Percentiles rank a stretch among this genome's conserved stretches.
These are phyloP conservation scores for Hyphantria cunea DNA, from an alignment of 1,140 invertebrate species.

Conservation along the genomic window DNA sequence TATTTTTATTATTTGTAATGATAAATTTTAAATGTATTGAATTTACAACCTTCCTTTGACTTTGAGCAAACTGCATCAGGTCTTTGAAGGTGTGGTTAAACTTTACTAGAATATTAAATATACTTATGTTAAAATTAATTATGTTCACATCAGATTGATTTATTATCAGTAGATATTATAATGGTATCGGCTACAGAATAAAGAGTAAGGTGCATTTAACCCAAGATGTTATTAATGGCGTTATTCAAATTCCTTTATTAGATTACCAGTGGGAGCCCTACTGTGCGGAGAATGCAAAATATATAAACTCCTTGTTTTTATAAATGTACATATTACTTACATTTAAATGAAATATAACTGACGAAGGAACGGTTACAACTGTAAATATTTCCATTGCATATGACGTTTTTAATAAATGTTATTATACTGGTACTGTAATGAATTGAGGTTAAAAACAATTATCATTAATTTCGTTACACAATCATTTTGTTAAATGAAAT, in stretches of 20 bases:
- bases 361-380: constrained; percentile 9
- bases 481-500: too few species aligned
- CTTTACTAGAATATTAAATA: constrained; percentile 3
- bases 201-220: constrained; percentile 35
- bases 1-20: neutral
- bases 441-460: too few species aligned
- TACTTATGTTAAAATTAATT: constrained; percentile 19
- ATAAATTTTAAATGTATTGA: neutral
- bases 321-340: constrained; percentile 19
- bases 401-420: neutral
- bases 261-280: constrained; percentile 68
- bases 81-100: neutral
- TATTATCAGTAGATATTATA: constrained; percentile 22
- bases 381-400: neutral
- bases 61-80: neutral
- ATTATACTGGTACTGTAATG: too few species aligned
- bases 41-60: neutral
- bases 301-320: constrained; percentile 33
- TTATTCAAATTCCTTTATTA: constrained; percentile 78
- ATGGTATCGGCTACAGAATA: constrained; percentile 26
- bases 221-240: constrained; percentile 56
- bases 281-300: constrained; percentile 61
- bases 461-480: too few species aligned
- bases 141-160: constrained; percentile 26
- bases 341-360: constrained; percentile 20